Percentiles rank a stretch among this genome's conserved stretches.
phyloP scores from a whole-genome alignment of 1,140 invertebrate genomes.

The Cyclina sinensis region DNA sequence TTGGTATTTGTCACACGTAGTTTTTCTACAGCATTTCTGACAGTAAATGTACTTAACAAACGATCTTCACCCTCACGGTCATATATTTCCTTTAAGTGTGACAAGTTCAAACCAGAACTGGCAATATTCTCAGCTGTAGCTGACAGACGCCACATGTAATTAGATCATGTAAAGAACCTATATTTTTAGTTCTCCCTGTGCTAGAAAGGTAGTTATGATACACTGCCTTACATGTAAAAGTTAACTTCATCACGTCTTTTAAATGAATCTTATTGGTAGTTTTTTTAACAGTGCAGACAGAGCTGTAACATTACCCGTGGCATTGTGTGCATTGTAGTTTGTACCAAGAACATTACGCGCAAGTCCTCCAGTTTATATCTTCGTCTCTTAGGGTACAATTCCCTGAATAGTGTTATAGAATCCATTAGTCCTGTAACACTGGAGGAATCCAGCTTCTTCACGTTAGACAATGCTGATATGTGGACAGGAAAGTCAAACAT shows the following conservation, averaged over 20 bases:
- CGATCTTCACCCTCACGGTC: constrained; percentile 25
- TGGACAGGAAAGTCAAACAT: constrained; percentile 8
- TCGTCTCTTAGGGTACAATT: not conserved
- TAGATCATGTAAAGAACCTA: not conserved
- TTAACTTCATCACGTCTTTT: not conserved
- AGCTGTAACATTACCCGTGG: not conserved
- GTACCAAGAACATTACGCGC: too few relatives aligned
- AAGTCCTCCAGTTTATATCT: too few relatives aligned
- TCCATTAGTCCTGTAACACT: not conserved
- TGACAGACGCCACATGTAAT: constrained; percentile 2
- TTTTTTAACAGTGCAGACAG: not conserved
- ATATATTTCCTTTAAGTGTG: constrained; percentile 10
- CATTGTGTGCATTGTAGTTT: not conserved
- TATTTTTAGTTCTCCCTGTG: not conserved
- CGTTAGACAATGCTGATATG: not conserved
- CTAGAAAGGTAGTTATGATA: not conserved
- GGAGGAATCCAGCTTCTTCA: not conserved
- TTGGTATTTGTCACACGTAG: constrained; percentile 29
- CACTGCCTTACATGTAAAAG: not conserved
- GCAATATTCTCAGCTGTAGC: constrained; percentile 44
- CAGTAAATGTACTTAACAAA: not conserved
- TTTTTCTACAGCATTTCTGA: not conserved
- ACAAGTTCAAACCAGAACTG: constrained; percentile 24
- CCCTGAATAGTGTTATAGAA: not conserved
- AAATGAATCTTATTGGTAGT: not conserved